phyloP scores from a whole-genome alignment of 2,113 vertebrate species.

The Eurystomus gularis region DNA sequence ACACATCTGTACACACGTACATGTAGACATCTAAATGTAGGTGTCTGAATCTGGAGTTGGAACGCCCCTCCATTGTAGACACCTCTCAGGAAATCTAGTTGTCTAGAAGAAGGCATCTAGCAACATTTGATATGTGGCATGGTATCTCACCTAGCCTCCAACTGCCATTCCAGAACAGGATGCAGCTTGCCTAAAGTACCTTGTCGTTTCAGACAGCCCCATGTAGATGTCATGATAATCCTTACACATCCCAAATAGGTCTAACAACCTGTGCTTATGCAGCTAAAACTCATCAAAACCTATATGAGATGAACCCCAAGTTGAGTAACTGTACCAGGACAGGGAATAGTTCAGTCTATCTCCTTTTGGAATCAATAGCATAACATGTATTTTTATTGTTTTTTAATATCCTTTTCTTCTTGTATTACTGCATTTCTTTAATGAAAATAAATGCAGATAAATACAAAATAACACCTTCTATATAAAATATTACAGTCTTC shows the following conservation, averaged over 20 bases:
- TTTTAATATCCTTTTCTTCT: background rate
- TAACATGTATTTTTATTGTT: fast-evolving
- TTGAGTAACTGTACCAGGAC: background rate
- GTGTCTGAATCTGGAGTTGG: background rate
- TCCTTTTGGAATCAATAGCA: background rate
- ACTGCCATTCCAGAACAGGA: background rate
- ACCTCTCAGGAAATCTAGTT: background rate
- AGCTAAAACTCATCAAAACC: background rate
- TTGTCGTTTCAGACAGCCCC: background rate
- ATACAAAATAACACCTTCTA: background rate
- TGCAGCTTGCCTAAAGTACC: fast-evolving
- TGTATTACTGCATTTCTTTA: background rate
- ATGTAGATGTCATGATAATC: background rate
- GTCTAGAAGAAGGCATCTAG: background rate
- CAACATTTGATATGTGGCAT: background rate
- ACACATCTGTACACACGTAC: background rate
- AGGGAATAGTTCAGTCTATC: background rate
- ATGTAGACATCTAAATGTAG: background rate
- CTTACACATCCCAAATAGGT: background rate
- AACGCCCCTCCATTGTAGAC: background rate
- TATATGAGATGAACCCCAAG: background rate
- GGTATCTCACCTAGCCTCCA: background rate
- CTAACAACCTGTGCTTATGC: background rate
- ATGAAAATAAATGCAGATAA: background rate
- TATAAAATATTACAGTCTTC: background rate